phyloP scores from a whole-genome alignment of 2,113 vertebrate genomes.

The Panurus biarmicus region DNA sequence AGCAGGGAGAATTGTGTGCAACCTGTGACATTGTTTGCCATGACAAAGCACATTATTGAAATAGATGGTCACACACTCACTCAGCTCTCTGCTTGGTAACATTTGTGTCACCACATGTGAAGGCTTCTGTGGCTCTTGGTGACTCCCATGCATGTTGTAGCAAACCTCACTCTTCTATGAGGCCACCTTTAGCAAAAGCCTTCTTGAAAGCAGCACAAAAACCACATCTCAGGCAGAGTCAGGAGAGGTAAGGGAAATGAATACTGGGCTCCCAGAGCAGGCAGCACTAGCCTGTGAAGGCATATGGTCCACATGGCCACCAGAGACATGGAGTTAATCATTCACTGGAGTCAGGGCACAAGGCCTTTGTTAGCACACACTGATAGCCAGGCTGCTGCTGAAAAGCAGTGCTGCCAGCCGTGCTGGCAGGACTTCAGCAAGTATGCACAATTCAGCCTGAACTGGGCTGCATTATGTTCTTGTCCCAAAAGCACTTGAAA shows the following conservation, averaged over 20 bases:
- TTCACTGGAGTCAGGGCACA: background rate
- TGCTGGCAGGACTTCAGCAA: background rate
- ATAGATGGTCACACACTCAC: background rate
- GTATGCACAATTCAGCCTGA: background rate
- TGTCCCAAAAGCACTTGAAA: background rate
- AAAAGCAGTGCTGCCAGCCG: accelerated
- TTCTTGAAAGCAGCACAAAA: background rate
- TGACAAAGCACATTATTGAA: background rate
- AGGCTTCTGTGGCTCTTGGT: background rate
- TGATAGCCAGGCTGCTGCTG: background rate
- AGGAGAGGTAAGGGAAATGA: background rate
- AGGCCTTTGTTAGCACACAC: background rate
- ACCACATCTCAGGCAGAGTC: background rate
- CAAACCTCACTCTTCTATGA: accelerated
- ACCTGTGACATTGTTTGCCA: background rate
- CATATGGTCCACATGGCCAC: accelerated
- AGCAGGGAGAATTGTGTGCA: background rate
- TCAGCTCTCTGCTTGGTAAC: accelerated
- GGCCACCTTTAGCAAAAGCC: background rate
- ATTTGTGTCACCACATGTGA: background rate
- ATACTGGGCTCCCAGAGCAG: background rate
- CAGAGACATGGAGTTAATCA: background rate
- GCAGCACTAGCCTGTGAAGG: background rate
- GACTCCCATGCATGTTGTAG: background rate
- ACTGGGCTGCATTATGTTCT: background rate